Evolutionary conservation across 2,113 vertebrate species (phyloP).

Genomic region (Lepisosteus oculatus): DNA sequence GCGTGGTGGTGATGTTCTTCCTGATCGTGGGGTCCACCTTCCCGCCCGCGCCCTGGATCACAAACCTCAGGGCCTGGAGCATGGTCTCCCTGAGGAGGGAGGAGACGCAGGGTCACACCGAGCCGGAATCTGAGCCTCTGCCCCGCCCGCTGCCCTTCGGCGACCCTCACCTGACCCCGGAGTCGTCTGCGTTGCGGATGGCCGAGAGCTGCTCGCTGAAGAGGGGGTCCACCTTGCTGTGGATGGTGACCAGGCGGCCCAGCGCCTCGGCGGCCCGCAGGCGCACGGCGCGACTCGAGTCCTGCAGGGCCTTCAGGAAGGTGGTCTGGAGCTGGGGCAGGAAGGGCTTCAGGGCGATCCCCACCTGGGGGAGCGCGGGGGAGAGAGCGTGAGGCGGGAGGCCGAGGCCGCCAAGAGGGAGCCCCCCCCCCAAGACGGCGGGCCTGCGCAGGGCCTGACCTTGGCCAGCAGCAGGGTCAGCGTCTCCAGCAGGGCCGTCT

Average conservation of each 20-base stretch:
- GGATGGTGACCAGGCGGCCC: slow-evolving; percentile 91
- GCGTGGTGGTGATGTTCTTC: slow-evolving; percentile 80
- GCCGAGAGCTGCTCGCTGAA: slow-evolving; percentile 87
- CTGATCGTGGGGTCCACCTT: slow-evolving; percentile 87
- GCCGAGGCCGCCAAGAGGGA: background rate
- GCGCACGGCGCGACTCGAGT: slow-evolving; percentile 86
- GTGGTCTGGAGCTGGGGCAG: slow-evolving; percentile 96
- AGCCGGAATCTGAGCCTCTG: background rate
- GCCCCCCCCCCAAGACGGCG: background rate
- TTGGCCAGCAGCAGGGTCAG: slow-evolving; percentile 90
- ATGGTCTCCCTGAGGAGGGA: slow-evolving; percentile 83
- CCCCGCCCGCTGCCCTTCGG: background rate
- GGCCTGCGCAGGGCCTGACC: slow-evolving; percentile 56
- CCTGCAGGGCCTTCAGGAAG: slow-evolving; percentile 94
- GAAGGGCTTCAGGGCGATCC: slow-evolving; percentile 94
- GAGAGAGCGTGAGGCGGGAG: background rate
- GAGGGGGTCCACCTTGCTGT: slow-evolving; percentile 92
- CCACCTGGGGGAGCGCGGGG: slow-evolving; percentile 66
- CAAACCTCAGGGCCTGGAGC: slow-evolving; percentile 92
- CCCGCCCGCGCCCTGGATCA: slow-evolving; percentile 89
- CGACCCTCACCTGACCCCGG: slow-evolving; percentile 77
- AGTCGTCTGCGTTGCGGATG: slow-evolving; percentile 86
- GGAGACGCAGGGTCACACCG: background rate
- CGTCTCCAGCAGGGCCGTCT: slow-evolving; percentile 91
- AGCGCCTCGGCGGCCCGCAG: slow-evolving; percentile 89